Conservation (phyloP, 2,113 vertebrate genomes). For the Phylloscopus whistleri region DNA sequence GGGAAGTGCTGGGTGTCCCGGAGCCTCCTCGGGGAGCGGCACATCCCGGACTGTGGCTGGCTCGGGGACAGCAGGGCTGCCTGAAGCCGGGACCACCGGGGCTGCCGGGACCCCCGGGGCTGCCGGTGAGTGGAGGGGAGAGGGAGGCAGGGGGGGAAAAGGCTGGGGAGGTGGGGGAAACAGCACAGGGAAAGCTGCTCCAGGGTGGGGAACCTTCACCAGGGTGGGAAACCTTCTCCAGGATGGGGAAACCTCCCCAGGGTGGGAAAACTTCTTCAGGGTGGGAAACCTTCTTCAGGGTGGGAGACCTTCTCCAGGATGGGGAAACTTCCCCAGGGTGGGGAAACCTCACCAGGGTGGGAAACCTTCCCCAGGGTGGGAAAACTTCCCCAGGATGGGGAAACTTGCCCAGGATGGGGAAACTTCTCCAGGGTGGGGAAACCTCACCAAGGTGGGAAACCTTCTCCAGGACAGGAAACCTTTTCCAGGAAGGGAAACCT, state of each 20-base stretch:
- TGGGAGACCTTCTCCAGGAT: background rate
- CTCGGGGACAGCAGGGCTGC: conserved; percentile 9
- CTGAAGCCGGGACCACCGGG: conserved; percentile 70
- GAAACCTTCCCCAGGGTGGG: accelerated
- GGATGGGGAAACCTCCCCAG: accelerated
- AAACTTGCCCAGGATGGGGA: background rate
- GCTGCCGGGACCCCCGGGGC: conserved; percentile 72
- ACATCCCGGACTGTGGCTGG: background rate
- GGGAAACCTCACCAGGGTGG: accelerated
- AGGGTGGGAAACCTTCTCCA: accelerated
- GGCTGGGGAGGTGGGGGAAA: background rate
- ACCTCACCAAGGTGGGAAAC: accelerated
- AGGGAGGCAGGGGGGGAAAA: background rate
- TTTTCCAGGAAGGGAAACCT: too few relatives aligned
- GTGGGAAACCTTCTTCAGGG: accelerated
- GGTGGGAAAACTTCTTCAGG: accelerated
- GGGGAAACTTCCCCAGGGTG: background rate
- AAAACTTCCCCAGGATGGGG: accelerated
- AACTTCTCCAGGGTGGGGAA: accelerated
- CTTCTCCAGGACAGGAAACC: accelerated
- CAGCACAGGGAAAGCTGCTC: background rate
- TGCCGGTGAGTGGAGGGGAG: conserved; percentile 67
- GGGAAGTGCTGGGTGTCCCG: accelerated
- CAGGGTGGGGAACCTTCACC: too few relatives aligned
- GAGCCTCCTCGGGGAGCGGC: background rate